These are phyloP conservation scores for Phytoseiulus persimilis DNA, from an alignment of 2,888 invertebrate species.

Conservation along the genomic window DNA sequence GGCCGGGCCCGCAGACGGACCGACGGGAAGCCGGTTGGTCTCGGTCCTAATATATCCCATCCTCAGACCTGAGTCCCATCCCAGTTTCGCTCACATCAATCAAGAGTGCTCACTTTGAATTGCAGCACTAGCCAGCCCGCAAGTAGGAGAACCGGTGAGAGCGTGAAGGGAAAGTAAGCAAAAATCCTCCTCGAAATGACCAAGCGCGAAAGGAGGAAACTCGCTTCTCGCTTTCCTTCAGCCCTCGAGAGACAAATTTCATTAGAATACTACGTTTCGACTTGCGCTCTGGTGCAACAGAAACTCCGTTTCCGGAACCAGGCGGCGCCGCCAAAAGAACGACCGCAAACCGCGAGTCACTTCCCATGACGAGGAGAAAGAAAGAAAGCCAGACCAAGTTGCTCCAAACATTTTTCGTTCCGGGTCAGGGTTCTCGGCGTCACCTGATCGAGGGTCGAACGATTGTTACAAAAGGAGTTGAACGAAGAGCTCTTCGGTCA, in stretches of 20 bases:
- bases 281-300: not conserved
- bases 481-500: too few relatives aligned
- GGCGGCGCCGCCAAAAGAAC: not conserved
- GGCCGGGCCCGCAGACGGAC: not conserved
- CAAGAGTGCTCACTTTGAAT: not conserved
- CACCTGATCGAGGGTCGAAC: not conserved
- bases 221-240: not conserved
- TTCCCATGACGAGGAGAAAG: not conserved
- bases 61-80: not conserved
- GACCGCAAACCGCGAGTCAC: not conserved
- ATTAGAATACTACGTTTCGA: not conserved
- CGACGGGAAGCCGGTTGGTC: not conserved
- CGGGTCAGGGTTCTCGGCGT: not conserved
- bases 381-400: not conserved
- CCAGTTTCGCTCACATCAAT: not conserved
- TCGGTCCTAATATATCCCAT: not conserved
- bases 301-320: not conserved
- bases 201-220: not conserved
- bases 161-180: not conserved
- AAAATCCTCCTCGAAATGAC: not conserved
- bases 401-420: not conserved
- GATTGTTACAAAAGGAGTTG: not conserved
- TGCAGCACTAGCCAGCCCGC: not conserved
- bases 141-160: too few relatives aligned
- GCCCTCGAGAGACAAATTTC: not conserved